phyloP scores from a whole-genome alignment of 2,888 invertebrate genomes.

The Bhutanitis thaidina region DNA sequence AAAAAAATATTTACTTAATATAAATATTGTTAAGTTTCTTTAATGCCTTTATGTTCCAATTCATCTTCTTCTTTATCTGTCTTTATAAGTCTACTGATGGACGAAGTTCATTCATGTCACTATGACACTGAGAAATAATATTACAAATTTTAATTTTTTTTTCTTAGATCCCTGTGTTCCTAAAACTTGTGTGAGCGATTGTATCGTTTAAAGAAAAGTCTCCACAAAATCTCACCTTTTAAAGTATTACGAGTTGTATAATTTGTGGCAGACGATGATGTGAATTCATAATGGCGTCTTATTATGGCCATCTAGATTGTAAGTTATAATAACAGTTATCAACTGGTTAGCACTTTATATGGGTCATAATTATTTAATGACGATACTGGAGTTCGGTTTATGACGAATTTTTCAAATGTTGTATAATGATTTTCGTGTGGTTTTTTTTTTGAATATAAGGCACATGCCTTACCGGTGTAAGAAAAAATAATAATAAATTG shows the following conservation, averaged over 20 bases:
- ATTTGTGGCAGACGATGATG: slow-evolving; percentile 3
- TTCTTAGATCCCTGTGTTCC: too few relatives aligned
- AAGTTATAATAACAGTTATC: slow-evolving; percentile 27
- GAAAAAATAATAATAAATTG: too few relatives aligned
- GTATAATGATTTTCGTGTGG: not conserved
- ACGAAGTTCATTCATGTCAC: too few relatives aligned
- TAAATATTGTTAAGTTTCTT: too few relatives aligned
- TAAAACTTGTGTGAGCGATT: slow-evolving; percentile 13
- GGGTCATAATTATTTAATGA: slow-evolving; percentile 4
- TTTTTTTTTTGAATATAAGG: too few relatives aligned
- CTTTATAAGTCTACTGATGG: too few relatives aligned
- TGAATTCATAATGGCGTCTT: slow-evolving; percentile 28
- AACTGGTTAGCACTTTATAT: slow-evolving; percentile 11
- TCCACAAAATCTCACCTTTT: slow-evolving; percentile 25
- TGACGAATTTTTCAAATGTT: not conserved
- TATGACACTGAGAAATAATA: too few relatives aligned
- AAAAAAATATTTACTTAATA: too few relatives aligned
- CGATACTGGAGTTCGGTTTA: not conserved
- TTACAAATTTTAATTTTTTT: not conserved
- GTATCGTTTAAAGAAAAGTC: slow-evolving; percentile 22
- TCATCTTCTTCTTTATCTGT: too few relatives aligned
- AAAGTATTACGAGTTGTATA: slow-evolving; percentile 6
- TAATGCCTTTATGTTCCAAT: too few relatives aligned
- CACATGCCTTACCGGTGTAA: too few relatives aligned
- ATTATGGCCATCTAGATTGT: slow-evolving; percentile 30